Percentiles rank a stretch among this genome's conserved stretches.
Evolutionary conservation across 1,140 invertebrate genomes (phyloP).

Genomic region (Charaxes varanes): DNA sequence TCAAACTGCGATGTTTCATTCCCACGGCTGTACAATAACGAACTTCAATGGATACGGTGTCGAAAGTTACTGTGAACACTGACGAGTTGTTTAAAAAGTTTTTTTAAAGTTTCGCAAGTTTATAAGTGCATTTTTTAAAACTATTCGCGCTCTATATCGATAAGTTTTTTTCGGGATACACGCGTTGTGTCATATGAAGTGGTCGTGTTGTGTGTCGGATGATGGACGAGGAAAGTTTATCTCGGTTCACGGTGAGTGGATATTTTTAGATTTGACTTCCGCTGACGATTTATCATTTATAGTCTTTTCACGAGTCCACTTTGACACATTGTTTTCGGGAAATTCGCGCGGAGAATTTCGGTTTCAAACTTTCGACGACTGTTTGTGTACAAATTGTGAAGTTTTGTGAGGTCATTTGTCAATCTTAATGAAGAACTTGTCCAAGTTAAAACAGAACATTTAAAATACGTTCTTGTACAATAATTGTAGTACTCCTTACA

Average conservation of each 20-base stretch:
- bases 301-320: background rate
- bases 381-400: no score
- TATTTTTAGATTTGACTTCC: constrained; percentile 18
- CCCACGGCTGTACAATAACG: constrained; percentile 27
- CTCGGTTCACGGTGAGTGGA: constrained; percentile 47
- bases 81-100: constrained; percentile 10
- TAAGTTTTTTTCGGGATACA: constrained; percentile 25
- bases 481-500: no score
- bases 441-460: no score
- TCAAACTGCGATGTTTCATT: constrained; percentile 35
- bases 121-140: constrained; percentile 24
- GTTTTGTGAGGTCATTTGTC: no score
- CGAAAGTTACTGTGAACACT: constrained; percentile 19
- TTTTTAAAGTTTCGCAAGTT: constrained; percentile 8
- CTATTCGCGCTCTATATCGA: constrained; percentile 24
- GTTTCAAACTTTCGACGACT: background rate
- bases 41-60: constrained; percentile 25
- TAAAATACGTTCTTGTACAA: no score
- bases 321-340: no score
- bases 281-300: constrained; percentile 14
- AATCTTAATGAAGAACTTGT: no score
- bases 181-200: constrained; percentile 38
- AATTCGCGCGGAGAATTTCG: no score
- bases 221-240: constrained; percentile 51
- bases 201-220: constrained; percentile 47